phyloP scores from a whole-genome alignment of 2,888 invertebrate genomes.

The Agrochola lota region DNA sequence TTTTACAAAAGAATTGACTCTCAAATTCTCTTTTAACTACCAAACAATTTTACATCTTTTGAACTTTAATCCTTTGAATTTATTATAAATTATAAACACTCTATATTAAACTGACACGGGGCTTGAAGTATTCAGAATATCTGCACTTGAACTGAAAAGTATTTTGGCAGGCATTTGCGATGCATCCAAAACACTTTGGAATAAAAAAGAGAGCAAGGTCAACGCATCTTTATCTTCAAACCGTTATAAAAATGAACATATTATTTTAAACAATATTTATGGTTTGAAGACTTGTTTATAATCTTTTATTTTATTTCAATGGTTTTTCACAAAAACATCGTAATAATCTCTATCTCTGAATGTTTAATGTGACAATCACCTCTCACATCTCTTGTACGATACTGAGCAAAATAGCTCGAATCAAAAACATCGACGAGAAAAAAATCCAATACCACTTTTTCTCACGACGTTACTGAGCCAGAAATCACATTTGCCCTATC shows the following conservation, averaged over 20 bases:
- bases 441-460: slow-evolving; percentile 3
- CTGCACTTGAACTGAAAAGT: slow-evolving; percentile 47
- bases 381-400: not conserved
- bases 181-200: slow-evolving; percentile 31
- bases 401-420: not conserved
- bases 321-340: not conserved
- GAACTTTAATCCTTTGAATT: slow-evolving; percentile 7
- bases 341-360: not conserved
- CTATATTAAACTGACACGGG: slow-evolving; percentile 31
- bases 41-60: slow-evolving; percentile 14
- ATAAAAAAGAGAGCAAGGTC: slow-evolving; percentile 42
- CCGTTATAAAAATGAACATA: not conserved
- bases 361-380: not conserved
- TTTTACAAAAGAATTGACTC: slow-evolving; percentile 12
- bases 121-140: slow-evolving; percentile 32
- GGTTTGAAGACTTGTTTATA: slow-evolving; percentile 3
- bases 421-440: not conserved
- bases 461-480: not conserved
- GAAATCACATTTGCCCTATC: slow-evolving; percentile 26
- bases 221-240: slow-evolving; percentile 15
- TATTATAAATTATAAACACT: not conserved
- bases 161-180: slow-evolving; percentile 29
- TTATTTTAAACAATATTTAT: slow-evolving; percentile 14
- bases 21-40: not conserved
- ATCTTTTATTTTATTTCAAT: slow-evolving; percentile 11